These are phyloP conservation scores for Lutraria lutraria DNA, from an alignment of 2,888 invertebrate species.

Conservation along the genomic window DNA sequence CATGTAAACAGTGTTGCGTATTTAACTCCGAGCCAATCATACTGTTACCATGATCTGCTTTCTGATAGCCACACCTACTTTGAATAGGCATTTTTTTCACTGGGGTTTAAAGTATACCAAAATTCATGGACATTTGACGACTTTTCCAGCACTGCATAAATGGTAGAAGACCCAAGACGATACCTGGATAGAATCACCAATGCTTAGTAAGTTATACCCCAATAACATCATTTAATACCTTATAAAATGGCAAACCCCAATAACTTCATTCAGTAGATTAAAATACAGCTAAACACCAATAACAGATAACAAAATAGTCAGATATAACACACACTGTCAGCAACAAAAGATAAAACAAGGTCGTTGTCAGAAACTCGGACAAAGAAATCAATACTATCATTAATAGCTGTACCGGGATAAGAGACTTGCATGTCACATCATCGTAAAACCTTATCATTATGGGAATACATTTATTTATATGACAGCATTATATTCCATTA, in stretches of 20 bases:
- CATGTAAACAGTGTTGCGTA: too few species aligned
- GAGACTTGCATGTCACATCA: background rate
- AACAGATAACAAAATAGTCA: background rate
- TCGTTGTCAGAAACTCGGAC: background rate
- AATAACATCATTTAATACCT: too few species aligned
- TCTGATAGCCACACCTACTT: too few species aligned
- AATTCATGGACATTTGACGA: too few species aligned
- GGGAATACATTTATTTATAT: background rate
- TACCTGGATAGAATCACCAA: too few species aligned
- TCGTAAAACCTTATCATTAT: background rate
- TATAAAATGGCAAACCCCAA: background rate
- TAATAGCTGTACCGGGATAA: background rate
- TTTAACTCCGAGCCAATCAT: too few species aligned
- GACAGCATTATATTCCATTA: background rate
- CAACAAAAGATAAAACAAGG: background rate
- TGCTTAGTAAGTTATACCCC: too few species aligned
- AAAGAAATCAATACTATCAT: constrained; percentile 16
- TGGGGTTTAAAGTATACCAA: too few species aligned
- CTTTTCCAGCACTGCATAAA: too few species aligned
- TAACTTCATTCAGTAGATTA: background rate
- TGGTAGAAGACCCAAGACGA: too few species aligned
- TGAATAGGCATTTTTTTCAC: too few species aligned
- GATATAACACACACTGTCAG: constrained; percentile 4
- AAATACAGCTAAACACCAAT: background rate
- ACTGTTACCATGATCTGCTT: too few species aligned